Evolutionary conservation across 2,888 invertebrate genomes (phyloP).

Genomic region (Malthinus flaveolus): DNA sequence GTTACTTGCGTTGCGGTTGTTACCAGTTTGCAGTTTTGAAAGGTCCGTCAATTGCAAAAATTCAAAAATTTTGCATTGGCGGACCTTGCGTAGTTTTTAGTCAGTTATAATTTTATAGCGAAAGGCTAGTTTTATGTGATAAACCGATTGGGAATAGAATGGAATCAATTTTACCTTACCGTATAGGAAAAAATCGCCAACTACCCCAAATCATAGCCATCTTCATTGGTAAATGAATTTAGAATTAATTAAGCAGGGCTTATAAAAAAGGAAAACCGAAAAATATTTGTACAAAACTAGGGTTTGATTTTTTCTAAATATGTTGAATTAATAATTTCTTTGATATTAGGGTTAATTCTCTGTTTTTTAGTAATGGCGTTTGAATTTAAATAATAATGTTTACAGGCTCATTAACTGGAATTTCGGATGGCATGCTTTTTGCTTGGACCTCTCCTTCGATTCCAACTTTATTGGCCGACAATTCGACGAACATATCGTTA

Average conservation of each 20-base stretch:
- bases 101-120: neutral
- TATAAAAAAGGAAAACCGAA: no score
- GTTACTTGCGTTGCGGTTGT: neutral
- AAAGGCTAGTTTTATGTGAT: neutral
- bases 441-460: conserved; percentile 20
- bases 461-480: conserved; percentile 7
- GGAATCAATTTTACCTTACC: neutral
- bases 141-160: neutral
- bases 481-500: conserved; percentile 23
- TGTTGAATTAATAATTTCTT: no score
- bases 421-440: conserved; percentile 11
- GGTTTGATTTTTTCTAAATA: no score
- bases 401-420: conserved; percentile 3
- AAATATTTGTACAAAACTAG: no score
- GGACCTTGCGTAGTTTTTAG: neutral
- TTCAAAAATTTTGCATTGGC: neutral
- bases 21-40: neutral
- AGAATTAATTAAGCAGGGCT: no score
- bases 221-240: neutral
- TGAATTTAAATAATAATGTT: neutral
- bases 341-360: no score
- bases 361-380: no score
- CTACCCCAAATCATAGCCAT: neutral
- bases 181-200: neutral
- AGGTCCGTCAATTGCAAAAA: neutral